Conservation (phyloP, 2,797 vertebrate genomes). For the Gila robusta region DNA sequence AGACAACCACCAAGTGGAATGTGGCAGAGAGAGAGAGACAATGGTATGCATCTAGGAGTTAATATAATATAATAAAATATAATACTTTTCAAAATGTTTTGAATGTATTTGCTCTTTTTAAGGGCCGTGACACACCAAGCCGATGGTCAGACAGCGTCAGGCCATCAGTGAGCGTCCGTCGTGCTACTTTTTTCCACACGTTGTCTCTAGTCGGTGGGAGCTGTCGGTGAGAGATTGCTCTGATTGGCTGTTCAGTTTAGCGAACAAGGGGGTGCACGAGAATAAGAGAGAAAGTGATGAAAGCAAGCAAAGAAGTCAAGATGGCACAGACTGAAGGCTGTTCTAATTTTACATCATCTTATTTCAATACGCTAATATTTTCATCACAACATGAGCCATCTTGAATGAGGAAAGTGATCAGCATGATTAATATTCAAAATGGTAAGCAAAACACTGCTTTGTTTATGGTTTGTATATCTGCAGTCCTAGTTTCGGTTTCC, state of each 20-base stretch:
- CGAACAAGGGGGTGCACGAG: not conserved
- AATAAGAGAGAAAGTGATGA: not conserved
- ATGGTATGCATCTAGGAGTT: not conserved
- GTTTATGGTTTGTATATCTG: not conserved
- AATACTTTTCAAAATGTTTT: too few species aligned
- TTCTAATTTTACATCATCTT: not conserved
- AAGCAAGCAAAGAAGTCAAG: not conserved
- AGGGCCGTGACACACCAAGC: not conserved
- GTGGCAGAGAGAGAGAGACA: not conserved
- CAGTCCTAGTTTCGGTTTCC: not conserved
- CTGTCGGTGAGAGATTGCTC: not conserved
- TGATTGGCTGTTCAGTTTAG: not conserved
- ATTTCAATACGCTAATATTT: not conserved
- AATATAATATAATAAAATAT: not conserved
- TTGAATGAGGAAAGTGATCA: not conserved
- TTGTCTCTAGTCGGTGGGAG: not conserved
- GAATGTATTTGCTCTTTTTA: not conserved
- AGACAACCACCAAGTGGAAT: constrained; percentile 39
- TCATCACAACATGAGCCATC: not conserved
- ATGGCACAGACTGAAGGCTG: not conserved
- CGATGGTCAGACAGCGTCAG: not conserved
- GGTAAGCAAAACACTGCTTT: not conserved
- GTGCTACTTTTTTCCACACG: not conserved
- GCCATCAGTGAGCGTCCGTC: not conserved
- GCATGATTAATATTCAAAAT: not conserved